A percentile compares a stretch with the other conserved stretches of the same genome.
Conservation (phyloP, 2,797 vertebrate species). For the Pantherophis vulpinus region DNA sequence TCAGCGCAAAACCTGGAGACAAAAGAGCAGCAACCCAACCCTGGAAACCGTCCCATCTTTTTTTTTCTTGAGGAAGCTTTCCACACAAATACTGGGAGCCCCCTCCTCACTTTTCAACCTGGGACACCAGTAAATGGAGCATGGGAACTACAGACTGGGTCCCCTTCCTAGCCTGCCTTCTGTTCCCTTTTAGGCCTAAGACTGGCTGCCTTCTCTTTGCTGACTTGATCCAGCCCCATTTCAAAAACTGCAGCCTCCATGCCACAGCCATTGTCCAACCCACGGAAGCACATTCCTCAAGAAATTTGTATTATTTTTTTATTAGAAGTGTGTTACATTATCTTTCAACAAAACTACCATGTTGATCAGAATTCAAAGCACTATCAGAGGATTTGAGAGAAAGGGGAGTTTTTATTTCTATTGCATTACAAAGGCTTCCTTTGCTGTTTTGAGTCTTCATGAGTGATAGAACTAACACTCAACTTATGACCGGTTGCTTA, state of each 20-base stretch:
- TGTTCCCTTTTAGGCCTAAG: not conserved
- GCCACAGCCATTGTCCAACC: no score
- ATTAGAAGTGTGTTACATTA: not conserved
- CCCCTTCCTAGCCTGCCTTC: not conserved
- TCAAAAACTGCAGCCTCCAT: not conserved
- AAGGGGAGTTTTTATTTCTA: not conserved
- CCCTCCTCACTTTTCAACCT: not conserved
- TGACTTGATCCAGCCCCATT: not conserved
- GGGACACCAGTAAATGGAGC: not conserved
- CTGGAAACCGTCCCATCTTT: not conserved
- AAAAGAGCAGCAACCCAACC: not conserved
- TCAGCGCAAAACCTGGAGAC: not conserved
- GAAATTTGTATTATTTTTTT: not conserved
- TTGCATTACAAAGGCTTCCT: not conserved
- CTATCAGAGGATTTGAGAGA: not conserved
- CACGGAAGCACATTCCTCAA: not conserved
- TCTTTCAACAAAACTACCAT: not conserved
- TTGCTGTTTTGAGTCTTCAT: constrained; percentile 30
- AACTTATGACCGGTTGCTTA: not conserved
- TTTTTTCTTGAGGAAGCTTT: not conserved
- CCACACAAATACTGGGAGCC: no score
- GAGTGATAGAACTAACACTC: constrained; percentile 22
- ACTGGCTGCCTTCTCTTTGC: not conserved
- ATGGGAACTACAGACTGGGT: no score
- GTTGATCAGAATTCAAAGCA: not conserved